Evolutionary conservation across 2,113 vertebrate genomes (phyloP), one percentile per base, ranked within the genome.

Genomic region (Chloropsis cyanopogon): DNA sequence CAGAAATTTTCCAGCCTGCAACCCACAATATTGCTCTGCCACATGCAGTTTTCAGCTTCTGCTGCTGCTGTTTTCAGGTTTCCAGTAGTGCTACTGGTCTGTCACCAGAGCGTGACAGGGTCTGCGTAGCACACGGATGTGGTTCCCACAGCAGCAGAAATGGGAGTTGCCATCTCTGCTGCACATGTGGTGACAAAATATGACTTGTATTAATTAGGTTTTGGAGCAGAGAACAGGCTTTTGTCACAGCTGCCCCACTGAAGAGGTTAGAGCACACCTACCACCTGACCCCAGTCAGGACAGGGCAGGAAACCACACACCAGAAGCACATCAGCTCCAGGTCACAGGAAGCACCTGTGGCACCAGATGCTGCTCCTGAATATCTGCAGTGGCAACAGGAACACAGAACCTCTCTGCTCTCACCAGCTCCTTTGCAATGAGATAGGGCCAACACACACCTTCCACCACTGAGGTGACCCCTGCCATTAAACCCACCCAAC

Each of bases 301-400:
- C 53, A 69, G 53, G 50, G 25, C 81, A 92, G 93, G 95, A 94
- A 94, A 90, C 73, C 84, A 80, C 87, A 53, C 59, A 61, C 11
- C 71, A 91, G 66, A 57, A 95, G 82, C 22, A 50, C 91, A 49
- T 24, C 21, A 82, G 70, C 93, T 80, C 54, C 90, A 85, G 91
- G 87, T 44, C 89, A 87, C 70, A 85, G 96, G 94, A 96, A 94
- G 79, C 91, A 91, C 93, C 94, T 91, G 73, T n/a, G 87, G 57
- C 81, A 85, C 89, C 61, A 92, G 54, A 79, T 92, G 70, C 63
- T 92, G 31, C 71, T 95, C 86, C 26, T 26, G 37, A 46, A 65
- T 18, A 37, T 77, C 61, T 88, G 63, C 78, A 90, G 16, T 21
- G 52, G 79, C 87, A 77, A 41, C 63, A 91, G 77, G 79, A 92